phyloP scores from a whole-genome alignment of 2,113 vertebrate genomes.

The Halichoerus grypus region DNA sequence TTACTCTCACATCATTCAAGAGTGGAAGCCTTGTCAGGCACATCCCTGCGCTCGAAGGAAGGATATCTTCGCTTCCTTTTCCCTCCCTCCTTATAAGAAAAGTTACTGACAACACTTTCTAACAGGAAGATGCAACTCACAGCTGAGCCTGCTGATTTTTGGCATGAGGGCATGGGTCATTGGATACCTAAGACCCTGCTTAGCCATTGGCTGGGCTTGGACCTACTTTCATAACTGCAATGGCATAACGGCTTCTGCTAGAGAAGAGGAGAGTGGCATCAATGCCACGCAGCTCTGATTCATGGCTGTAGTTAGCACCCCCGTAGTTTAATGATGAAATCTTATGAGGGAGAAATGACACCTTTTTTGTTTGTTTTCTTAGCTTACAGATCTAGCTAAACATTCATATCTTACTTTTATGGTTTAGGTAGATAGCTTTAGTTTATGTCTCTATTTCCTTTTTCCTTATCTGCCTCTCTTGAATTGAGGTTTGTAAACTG shows the following conservation, averaged over 20 bases:
- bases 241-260: not conserved
- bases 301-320: not conserved
- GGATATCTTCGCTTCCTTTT: not conserved
- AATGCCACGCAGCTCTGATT: accelerated
- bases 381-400: constrained; percentile 53
- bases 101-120: constrained; percentile 39
- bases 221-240: not conserved
- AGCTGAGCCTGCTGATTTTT: constrained; percentile 61
- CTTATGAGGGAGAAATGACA: not conserved
- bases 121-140: constrained; percentile 23
- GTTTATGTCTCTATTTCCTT: constrained; percentile 25
- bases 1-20: not conserved
- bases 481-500: not conserved
- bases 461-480: constrained; percentile 17
- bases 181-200: not conserved
- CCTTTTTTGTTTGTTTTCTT: constrained; percentile 31
- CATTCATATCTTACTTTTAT: constrained; percentile 19
- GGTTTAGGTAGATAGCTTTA: constrained; percentile 60
- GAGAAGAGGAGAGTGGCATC: not conserved
- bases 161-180: not conserved
- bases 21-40: not conserved
- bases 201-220: constrained; percentile 54
- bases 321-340: constrained; percentile 23
- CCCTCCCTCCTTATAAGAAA: not conserved
- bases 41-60: not conserved